Evolutionary conservation across 2,113 vertebrate genomes (phyloP).

Genomic region (Herpailurus yagouaroundi): DNA sequence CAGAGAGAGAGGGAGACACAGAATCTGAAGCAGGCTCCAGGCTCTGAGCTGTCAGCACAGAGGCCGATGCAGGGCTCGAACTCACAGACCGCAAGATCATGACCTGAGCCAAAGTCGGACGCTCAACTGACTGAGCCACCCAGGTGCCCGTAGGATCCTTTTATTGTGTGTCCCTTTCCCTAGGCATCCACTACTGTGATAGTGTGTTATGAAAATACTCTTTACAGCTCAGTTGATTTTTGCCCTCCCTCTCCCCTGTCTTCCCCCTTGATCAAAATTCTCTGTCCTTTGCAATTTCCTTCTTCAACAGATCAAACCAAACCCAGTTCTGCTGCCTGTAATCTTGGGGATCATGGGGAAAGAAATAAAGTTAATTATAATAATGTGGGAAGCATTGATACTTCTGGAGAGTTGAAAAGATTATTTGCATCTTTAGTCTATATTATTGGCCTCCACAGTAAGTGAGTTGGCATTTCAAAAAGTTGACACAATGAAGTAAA

Average conservation of each 20-base stretch:
- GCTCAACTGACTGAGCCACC: no score
- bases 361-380: not conserved
- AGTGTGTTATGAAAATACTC: not conserved
- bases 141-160: not conserved
- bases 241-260: not conserved
- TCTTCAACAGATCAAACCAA: not conserved
- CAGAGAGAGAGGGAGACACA: no score
- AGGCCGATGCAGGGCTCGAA: no score
- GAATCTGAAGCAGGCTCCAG: no score
- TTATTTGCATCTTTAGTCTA: not conserved
- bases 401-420: not conserved
- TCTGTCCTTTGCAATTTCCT: not conserved
- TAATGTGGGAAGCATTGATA: not conserved
- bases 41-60: no score
- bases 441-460: not conserved
- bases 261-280: not conserved
- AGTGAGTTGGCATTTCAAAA: not conserved
- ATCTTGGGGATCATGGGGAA: not conserved
- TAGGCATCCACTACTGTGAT: not conserved
- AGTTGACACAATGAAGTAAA: not conserved
- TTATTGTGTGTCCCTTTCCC: not conserved
- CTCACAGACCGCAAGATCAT: no score
- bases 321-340: not conserved
- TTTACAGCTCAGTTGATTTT: not conserved
- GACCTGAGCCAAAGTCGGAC: no score